Evolutionary conservation across 2,113 vertebrate species (phyloP).

Genomic region (Monopterus albus): DNA sequence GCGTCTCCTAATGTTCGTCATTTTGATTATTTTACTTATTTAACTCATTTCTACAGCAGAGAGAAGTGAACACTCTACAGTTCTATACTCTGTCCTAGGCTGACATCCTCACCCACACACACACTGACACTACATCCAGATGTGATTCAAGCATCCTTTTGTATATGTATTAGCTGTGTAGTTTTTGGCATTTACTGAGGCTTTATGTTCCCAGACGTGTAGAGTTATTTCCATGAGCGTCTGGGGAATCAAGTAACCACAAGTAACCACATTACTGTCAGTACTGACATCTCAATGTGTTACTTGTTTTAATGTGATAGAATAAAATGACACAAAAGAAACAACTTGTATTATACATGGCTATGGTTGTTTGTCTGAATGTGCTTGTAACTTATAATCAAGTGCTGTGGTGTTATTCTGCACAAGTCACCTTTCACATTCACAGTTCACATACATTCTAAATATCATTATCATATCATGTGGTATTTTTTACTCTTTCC

Average conservation of each 20-base stretch:
- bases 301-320: conserved; percentile 29
- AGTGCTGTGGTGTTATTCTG: not conserved
- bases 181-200: conserved; percentile 24
- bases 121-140: conserved; percentile 4
- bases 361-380: not conserved
- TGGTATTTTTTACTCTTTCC: too few species aligned
- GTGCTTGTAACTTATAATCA: conserved; percentile 16
- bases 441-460: too few species aligned
- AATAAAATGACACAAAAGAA: not conserved
- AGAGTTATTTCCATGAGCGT: conserved; percentile 49
- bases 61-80: not conserved
- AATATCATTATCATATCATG: too few species aligned
- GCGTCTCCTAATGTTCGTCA: not conserved
- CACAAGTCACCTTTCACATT: too few species aligned
- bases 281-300: conserved; percentile 54
- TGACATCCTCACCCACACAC: not conserved
- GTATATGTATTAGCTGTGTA: conserved; percentile 9
- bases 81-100: not conserved
- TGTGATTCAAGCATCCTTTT: conserved; percentile 28
- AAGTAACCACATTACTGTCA: conserved; percentile 43
- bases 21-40: conserved; percentile 7
- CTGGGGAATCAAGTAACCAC: conserved; percentile 42
- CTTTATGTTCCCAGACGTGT: conserved; percentile 43
- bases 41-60: not conserved
- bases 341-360: not conserved